Evolutionary conservation across 2,113 vertebrate genomes (phyloP).

Genomic region (Coregonus clupeaformis): DNA sequence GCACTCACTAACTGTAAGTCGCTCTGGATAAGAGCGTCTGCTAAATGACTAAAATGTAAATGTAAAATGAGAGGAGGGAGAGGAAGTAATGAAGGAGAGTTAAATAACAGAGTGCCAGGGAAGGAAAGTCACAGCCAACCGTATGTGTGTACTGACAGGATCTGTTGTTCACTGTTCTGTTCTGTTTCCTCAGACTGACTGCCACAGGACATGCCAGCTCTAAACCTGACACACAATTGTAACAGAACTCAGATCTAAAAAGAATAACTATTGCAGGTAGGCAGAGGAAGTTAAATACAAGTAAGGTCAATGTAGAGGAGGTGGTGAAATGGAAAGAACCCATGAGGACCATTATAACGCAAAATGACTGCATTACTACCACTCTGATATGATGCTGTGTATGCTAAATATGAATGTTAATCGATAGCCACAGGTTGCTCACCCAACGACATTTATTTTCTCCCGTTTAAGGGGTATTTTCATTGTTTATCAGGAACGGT

Average conservation of each 20-base stretch:
- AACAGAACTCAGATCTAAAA: slow-evolving; percentile 56
- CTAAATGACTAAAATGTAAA: too few relatives aligned
- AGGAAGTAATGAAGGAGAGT: slow-evolving; percentile 26
- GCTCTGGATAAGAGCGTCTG: too few relatives aligned
- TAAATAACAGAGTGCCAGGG: slow-evolving; percentile 39
- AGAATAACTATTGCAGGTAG: slow-evolving; percentile 43
- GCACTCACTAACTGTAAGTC: too few relatives aligned
- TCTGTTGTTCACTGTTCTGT: slow-evolving; percentile 53
- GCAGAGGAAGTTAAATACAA: slow-evolving; percentile 46
- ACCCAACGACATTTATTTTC: too few relatives aligned
- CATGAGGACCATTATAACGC: not conserved
- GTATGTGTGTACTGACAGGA: slow-evolving; percentile 49
- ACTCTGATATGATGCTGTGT: not conserved
- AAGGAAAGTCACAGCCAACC: slow-evolving; percentile 23
- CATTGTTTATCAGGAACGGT: too few relatives aligned
- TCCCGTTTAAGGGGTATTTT: too few relatives aligned
- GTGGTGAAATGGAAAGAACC: slow-evolving; percentile 23
- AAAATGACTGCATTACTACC: not conserved
- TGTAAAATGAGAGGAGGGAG: too few relatives aligned
- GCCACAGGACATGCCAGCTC: slow-evolving; percentile 49
- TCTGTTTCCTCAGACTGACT: slow-evolving; percentile 31
- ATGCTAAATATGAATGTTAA: not conserved
- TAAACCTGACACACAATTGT: slow-evolving; percentile 66
- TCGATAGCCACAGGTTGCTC: too few relatives aligned
- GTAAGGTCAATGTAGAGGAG: slow-evolving; percentile 54